Conservation (phyloP, 1,140 invertebrate genomes). For the Papilio dardanus region DNA sequence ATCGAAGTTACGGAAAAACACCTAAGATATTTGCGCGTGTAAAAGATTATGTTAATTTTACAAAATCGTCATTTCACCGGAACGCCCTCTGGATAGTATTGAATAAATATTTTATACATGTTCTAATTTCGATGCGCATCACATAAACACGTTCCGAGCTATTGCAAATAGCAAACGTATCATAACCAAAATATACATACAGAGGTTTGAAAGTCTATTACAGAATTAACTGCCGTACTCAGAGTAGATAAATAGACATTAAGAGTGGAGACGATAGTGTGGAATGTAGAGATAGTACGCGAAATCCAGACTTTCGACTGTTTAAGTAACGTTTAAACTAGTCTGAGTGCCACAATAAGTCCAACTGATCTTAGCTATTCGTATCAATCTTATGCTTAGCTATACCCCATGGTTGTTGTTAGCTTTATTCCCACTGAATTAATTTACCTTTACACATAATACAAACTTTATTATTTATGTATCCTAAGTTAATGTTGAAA, state of each 20-base stretch:
- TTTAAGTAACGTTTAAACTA: neutral
- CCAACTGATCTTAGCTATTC: neutral
- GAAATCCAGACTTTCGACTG: neutral
- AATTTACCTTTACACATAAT: neutral
- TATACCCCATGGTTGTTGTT: neutral
- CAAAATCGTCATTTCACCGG: neutral
- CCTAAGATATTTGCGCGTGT: neutral
- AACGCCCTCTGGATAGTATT: slow-evolving; percentile 7
- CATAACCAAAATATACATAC: neutral
- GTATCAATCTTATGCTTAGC: neutral
- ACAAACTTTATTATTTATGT: neutral
- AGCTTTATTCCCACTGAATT: neutral
- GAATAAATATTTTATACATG: neutral
- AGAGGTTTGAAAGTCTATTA: neutral
- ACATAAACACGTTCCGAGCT: neutral
- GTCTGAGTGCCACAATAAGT: neutral
- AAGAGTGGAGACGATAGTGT: neutral
- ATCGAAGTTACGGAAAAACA: neutral
- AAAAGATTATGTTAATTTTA: slow-evolving; percentile 9
- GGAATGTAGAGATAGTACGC: neutral
- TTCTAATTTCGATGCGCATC: neutral
- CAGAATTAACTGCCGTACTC: neutral
- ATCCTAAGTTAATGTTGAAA: neutral
- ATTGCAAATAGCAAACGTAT: neutral
- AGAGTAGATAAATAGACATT: neutral